Evolutionary conservation across 2,888 invertebrate species (phyloP), one percentile per base, ranked within the genome.

Genomic region (Megastigmus dorsalis): DNA sequence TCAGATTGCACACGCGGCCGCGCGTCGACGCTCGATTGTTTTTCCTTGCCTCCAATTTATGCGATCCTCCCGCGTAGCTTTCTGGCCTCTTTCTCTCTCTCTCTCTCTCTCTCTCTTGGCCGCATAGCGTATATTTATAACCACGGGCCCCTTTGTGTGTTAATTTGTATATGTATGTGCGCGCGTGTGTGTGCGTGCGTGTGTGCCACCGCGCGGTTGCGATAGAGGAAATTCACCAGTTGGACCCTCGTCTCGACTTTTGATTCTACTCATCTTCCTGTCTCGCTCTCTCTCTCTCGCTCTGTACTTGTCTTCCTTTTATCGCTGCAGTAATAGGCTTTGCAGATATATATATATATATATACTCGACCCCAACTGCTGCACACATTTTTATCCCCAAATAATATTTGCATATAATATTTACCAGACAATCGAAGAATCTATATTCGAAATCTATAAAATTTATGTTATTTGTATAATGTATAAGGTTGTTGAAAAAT

Each of bases 101-200:
- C n/a, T n/a, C n/a, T n/a, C n/a, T n/a, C n/a, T n/a, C n/a, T n/a
- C n/a, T n/a, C n/a, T n/a, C n/a, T n/a, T n/a, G n/a, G 78, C 77
- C 78, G 78, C 78, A 78, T 84, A 84, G 76, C 78, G 78, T 77
- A 78, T 84, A 84, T 86, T 85, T 86, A 87, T 87, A 86, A 83
- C 84, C 82, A 78, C 78, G 78, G 80, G 79, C 78, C 79, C 86
- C 85, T 87, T 87, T 87, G 87, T 87, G 86, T 87, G 87, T 87
- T 87, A 87, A 87, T 87, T 86, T 86, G 82, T 82, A 80, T 80
- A 77, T 78, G 77, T 77, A 76, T 68, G 63, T 59, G 48, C 65
- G 79, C 73, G 68, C 76, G 75, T 69, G 43, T 30, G n/a, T 68
- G 63, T 59, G 48, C 65, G 79, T 71, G 68, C 76, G 75, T 69